A percentile compares a stretch with the other conserved stretches of the same genome.
These are phyloP conservation scores for Agriopis aurantiaria DNA, from an alignment of 2,888 invertebrate species.

Conservation along the genomic window DNA sequence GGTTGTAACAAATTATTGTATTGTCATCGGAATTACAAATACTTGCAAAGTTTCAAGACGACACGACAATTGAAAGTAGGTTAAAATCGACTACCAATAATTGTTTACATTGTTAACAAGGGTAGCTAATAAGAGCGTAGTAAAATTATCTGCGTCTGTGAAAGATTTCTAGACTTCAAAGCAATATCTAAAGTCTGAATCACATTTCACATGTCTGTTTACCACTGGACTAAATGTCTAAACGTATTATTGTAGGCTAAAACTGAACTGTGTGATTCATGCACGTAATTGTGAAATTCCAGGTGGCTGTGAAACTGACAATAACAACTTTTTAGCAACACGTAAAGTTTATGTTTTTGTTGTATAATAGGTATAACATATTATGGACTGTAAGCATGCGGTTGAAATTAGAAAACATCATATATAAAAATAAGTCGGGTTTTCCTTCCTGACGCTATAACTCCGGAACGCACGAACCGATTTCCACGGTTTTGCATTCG, in stretches of 20 bases:
- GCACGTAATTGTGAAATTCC: neutral
- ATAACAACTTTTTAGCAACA: neutral
- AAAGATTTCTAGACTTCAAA: constrained; percentile 24
- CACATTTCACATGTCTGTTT: constrained; percentile 5
- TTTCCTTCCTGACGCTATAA: no score
- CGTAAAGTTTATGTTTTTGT: neutral
- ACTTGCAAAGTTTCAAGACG: no score
- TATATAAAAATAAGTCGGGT: no score
- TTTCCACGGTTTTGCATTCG: no score
- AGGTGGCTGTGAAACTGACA: neutral
- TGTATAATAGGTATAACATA: no score
- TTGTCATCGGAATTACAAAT: no score
- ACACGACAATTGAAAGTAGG: no score
- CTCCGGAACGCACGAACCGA: no score
- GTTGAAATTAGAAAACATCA: no score
- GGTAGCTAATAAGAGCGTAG: neutral
- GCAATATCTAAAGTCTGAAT: constrained; percentile 14
- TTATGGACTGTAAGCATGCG: neutral
- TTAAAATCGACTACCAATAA: no score
- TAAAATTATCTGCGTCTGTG: neutral
- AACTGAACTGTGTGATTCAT: constrained; percentile 9
- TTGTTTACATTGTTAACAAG: no score
- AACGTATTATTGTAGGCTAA: constrained; percentile 12
- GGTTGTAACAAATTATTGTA: no score
- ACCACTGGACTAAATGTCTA: constrained; percentile 11